Conservation (phyloP, 2,888 invertebrate genomes). For the Callyntrura guangdongensis region DNA sequence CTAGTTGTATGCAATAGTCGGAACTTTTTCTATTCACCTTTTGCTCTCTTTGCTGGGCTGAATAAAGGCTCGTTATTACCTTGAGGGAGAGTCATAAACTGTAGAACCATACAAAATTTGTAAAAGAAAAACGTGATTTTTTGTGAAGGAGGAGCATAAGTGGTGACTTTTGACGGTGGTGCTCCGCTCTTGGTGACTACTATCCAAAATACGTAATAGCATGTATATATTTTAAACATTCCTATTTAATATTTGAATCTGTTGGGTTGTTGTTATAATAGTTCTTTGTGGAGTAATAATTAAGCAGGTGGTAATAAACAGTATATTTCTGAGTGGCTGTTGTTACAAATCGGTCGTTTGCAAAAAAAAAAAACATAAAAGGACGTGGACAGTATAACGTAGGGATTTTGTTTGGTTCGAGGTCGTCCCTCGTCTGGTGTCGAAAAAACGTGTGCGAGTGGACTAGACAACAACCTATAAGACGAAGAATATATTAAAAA, state of each 20-base stretch:
- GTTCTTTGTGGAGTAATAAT: background rate
- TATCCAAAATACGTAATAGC: background rate
- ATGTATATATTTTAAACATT: background rate
- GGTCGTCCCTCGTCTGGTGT: background rate
- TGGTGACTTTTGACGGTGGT: background rate
- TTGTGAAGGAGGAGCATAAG: conserved; percentile 1
- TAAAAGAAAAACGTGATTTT: background rate
- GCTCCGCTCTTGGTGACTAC: background rate
- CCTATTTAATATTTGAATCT: background rate
- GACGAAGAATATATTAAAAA: background rate
- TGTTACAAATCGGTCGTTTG: background rate
- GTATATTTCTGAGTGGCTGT: background rate
- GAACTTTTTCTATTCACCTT: background rate
- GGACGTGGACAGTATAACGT: background rate
- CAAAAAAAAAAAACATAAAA: background rate
- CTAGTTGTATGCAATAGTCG: conserved; percentile 25
- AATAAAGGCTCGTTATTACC: background rate
- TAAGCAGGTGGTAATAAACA: background rate
- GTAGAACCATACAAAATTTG: background rate
- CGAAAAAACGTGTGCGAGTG: background rate
- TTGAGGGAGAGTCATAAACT: background rate
- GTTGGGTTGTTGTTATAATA: background rate
- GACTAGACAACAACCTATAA: conserved; percentile 9
- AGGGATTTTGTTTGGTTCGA: background rate
- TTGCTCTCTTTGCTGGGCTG: background rate